A percentile compares a stretch with the other conserved stretches of the same genome.
Conservation (phyloP, 2,113 vertebrate genomes). For the Pica pica region DNA sequence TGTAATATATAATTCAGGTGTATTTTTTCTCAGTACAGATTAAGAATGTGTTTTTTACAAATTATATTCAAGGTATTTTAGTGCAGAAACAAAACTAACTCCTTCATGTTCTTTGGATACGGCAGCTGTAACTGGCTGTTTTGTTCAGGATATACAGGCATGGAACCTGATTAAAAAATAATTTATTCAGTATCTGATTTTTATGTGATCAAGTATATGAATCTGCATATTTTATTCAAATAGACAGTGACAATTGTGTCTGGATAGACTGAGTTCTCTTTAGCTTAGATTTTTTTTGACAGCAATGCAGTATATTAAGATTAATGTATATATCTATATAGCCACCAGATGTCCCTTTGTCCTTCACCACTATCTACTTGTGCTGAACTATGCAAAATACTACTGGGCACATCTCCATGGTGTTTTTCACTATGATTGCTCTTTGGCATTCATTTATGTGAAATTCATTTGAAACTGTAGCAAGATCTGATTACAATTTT, state of each 20-base stretch:
- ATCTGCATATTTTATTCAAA: slow-evolving; percentile 29
- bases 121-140: not conserved
- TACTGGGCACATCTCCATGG: not conserved
- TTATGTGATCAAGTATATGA: not conserved
- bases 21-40: not conserved
- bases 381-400: not conserved
- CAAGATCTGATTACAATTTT: not conserved
- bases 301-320: slow-evolving; percentile 20
- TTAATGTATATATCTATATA: slow-evolving; percentile 15
- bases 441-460: not conserved
- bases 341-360: not conserved
- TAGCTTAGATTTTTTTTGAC: not conserved
- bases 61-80: not conserved
- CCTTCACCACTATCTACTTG: not conserved
- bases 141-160: not conserved
- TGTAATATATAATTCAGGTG: not conserved
- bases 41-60: not conserved
- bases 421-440: not conserved
- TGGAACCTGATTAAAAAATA: not conserved
- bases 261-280: not conserved
- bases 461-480: not conserved
- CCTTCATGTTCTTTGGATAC: not conserved
- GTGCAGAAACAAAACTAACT: not conserved
- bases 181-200: not conserved
- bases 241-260: not conserved